Evolutionary conservation across 2,797 vertebrate genomes (phyloP).

Genomic region (Lepilemur septentrionalis): DNA sequence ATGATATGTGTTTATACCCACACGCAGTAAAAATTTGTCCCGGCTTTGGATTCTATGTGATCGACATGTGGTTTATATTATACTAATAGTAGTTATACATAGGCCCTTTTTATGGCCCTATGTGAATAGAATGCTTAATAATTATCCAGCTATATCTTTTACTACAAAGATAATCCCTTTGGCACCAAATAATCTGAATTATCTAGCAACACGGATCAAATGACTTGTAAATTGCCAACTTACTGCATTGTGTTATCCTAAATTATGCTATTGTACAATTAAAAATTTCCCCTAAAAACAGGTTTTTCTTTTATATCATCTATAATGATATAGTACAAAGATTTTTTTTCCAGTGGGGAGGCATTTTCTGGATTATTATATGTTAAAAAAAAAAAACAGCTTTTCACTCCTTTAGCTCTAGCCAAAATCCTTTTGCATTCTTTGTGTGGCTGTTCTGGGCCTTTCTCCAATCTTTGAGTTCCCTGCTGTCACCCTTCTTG

Average conservation of each 20-base stretch:
- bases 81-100: not conserved
- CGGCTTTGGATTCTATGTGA: not conserved
- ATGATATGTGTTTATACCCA: not conserved
- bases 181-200: conserved; percentile 27
- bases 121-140: not conserved
- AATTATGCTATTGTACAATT: conserved; percentile 16
- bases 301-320: not conserved
- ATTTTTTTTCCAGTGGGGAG: no score
- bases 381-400: not conserved
- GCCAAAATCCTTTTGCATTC: not conserved
- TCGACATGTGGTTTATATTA: not conserved
- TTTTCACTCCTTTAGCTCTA: not conserved
- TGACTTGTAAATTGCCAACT: conserved; percentile 48
- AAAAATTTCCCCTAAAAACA: not conserved
- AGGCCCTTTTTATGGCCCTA: not conserved
- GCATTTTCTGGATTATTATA: conserved; percentile 1
- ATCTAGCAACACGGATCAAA: conserved; percentile 46
- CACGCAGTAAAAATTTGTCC: conserved; percentile 6
- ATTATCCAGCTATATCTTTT: not conserved
- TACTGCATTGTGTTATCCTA: not conserved
- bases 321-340: not conserved
- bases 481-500: not conserved
- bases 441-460: not conserved
- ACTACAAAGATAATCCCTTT: conserved; percentile 36
- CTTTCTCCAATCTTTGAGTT: not conserved